A percentile compares a stretch with the other conserved stretches of the same genome.
phyloP scores from a whole-genome alignment of 2,888 invertebrate genomes.

The Scaptomyza parva region DNA sequence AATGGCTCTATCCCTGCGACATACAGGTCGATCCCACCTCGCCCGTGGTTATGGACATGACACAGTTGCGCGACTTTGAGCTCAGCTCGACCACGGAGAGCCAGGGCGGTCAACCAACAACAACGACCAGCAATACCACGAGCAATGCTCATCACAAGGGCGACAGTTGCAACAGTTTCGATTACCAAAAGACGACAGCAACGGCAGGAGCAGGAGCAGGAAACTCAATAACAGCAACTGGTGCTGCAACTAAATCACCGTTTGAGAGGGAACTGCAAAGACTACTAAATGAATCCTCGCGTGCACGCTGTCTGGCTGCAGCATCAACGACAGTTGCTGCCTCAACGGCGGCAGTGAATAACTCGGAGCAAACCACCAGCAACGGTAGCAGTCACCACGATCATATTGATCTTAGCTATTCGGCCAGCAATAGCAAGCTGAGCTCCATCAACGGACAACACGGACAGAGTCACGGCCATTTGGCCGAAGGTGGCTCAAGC shows the following conservation, averaged over 20 bases:
- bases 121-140: slow-evolving; percentile 83
- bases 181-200: slow-evolving; percentile 83
- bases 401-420: slow-evolving; percentile 79
- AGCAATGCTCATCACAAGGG: slow-evolving; percentile 87
- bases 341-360: slow-evolving; percentile 43
- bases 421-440: slow-evolving; percentile 83
- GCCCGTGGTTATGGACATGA: slow-evolving; percentile 82
- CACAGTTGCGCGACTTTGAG: slow-evolving; percentile 84
- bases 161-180: slow-evolving; percentile 88
- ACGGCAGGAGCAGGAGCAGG: slow-evolving; percentile 17
- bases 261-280: slow-evolving; percentile 93
- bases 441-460: slow-evolving; percentile 76
- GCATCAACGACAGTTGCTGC: slow-evolving; percentile 53
- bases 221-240: slow-evolving; percentile 1
- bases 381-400: slow-evolving; percentile 82
- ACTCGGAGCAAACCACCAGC: slow-evolving; percentile 67
- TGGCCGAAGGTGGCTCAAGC: slow-evolving; percentile 54
- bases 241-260: slow-evolving; percentile 86
- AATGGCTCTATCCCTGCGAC: slow-evolving; percentile 88
- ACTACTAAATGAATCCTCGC: slow-evolving; percentile 88
- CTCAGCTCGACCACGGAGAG: slow-evolving; percentile 85
- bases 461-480: slow-evolving; percentile 29
- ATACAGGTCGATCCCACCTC: slow-evolving; percentile 86
- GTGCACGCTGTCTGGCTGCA: slow-evolving; percentile 75
- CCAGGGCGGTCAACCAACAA: slow-evolving; percentile 85